Base-by-base conservation (phyloP, 2,113 vertebrate genomes). In the Corythornis cristatus region DNA sequence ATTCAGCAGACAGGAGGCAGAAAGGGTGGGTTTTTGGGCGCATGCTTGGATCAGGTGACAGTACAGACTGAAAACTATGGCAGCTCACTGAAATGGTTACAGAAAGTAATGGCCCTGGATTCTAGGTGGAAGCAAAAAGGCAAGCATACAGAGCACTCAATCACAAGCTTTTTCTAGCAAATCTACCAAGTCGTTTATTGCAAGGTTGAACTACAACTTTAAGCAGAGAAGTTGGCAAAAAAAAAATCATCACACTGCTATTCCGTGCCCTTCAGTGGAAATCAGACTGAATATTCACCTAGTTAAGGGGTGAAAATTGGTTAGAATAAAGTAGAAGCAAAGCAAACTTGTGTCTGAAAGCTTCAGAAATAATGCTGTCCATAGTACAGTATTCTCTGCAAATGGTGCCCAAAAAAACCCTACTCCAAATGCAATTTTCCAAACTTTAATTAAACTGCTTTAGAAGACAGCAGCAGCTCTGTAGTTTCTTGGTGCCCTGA, bases 61-160 rank as follows among this genome's bases (percentile, higher is more conserved):
- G 97, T 98, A 98, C 98, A 98, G 97, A 99, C 98, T 97, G 96
- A 98, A 98, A 98, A 99, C 97, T 98, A 98, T 99, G 99, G 98
- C 99, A 99, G 99, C 98, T 99, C 99, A 99, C 98, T 99, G 98
- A 99, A 97, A 98, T 98, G 98, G 97, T 97, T 95, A 98, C 98
- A 98, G 97, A 98, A 98, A 98, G 97, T 96, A 97, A 98, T 98
- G 97, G 96, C 97, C 97, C 98, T 98, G 90, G 94, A 86, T 54
- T 97, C 97, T 97, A 94, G 97, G 98, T 98, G 98, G 90, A 97
- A 97, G 97, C 97, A 97, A 97, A 97, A 87, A 98, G 97, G 98
- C 98, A 98, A 98, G 98, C 98, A 96, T 96, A 98, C 98, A 96
- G 89, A 96, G 97, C 97, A 96, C 95, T 97, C 93, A 58, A 74